Base-by-base conservation (phyloP, 2,888 invertebrate species). In the Silvanus unidentatus region DNA sequence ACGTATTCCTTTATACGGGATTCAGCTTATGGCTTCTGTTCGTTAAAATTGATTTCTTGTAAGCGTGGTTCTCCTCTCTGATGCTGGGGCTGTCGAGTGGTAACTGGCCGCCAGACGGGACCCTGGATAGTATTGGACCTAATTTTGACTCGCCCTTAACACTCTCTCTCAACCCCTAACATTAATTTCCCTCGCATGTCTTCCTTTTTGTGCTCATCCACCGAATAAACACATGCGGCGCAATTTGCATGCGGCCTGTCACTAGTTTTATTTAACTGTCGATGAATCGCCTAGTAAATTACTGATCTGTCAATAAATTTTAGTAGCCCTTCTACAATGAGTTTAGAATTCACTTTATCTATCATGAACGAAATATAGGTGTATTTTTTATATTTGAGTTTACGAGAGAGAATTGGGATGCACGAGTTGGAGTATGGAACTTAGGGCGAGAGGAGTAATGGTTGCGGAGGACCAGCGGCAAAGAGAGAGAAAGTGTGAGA, bases 131-230 rank as follows among this genome's bases (percentile, higher is more conserved):
- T 30, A 42, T 50, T 48, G 43, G 44, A 42, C 42, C 50, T 49
- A 47, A 47, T 50, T 43, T 47, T 53, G 58, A 57, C 59, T 62
- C 55, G 49, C 58, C 60, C 59, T 60, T 59, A 58, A 58, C 57
- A 53, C 59, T 57, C 54, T 55, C 55, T 57, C 8, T 22, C 54
- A 53, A 58, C 55, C 60, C 62, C 60, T 58, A 66, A 66, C 67
- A 69, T 69, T 70, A 68, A 70, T 69, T 70, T 59, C 64, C 66
- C 65, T 60, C 63, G 61, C 62, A 66, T 66, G 67, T 68, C 66
- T 69, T 67, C 65, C 62, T 56, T 57, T 54, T 57, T 64, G 62
- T 61, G 59, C 59, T 37, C 37, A 6, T 37, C 52, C 49, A 50
- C 57, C 58, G 60, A 56, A 63, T 65, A 62, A 64, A 65, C 64